phyloP scores from a whole-genome alignment of 2,797 vertebrate species.

The Cottoperca gobio region DNA sequence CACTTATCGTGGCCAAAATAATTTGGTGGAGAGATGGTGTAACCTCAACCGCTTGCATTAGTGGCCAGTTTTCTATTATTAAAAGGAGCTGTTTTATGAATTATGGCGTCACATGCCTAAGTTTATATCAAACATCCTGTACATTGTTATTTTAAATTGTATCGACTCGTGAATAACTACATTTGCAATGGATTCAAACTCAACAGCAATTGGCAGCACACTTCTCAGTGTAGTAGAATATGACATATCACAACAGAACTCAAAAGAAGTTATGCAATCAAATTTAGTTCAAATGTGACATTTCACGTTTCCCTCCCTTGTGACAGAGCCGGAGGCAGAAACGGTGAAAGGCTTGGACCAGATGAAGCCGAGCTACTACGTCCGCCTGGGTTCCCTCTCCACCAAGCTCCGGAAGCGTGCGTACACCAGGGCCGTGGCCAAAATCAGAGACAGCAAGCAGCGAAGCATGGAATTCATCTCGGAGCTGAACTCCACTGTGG shows the following conservation, averaged over 20 bases:
- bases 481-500: constrained; percentile 87
- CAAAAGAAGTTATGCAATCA: no score
- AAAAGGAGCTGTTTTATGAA: constrained; percentile 30
- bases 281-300: not conserved
- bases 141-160: not conserved
- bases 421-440: constrained; percentile 88
- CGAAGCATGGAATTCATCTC: constrained; percentile 89
- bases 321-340: constrained; percentile 87
- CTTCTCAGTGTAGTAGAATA: not conserved
- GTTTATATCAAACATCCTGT: constrained; percentile 9
- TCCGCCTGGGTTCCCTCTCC: constrained; percentile 93
- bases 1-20: no score
- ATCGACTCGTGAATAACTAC: not conserved
- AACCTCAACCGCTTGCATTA: no score
- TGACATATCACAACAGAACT: not conserved
- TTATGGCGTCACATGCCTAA: not conserved
- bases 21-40: no score
- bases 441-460: constrained; percentile 86
- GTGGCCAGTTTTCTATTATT: constrained; percentile 15
- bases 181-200: not conserved
- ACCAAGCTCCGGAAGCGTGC: constrained; percentile 88
- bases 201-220: not conserved
- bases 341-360: constrained; percentile 84
- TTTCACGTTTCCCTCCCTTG: constrained; percentile 14
- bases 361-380: constrained; percentile 87